Conservation (phyloP, 2,113 vertebrate genomes). For the Casuarius casuarius region DNA sequence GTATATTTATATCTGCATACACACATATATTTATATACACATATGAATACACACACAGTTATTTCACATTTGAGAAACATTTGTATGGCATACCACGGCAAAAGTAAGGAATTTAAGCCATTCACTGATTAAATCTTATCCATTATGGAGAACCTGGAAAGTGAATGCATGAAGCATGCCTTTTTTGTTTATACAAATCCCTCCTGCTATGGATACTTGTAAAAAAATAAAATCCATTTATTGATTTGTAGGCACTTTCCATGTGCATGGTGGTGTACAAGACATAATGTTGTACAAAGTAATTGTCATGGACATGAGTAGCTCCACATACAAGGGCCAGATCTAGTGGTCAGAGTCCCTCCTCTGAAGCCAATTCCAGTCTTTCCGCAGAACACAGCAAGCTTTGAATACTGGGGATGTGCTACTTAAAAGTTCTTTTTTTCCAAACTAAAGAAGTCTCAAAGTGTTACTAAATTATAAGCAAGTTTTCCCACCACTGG, state of each 20-base stretch:
- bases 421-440: neutral
- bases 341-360: neutral
- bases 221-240: neutral
- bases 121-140: neutral
- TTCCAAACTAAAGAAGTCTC: neutral
- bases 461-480: neutral
- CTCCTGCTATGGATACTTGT: neutral
- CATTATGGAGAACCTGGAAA: neutral
- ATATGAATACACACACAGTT: neutral
- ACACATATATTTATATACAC: neutral
- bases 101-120: neutral
- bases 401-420: neutral
- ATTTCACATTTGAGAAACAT: neutral
- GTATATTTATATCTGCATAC: neutral
- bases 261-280: neutral
- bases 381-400: neutral
- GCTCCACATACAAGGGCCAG: neutral
- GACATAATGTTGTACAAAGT: neutral
- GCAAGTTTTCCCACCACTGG: neutral
- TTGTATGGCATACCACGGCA: neutral
- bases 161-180: neutral
- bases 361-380: neutral
- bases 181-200: neutral
- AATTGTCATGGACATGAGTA: neutral
- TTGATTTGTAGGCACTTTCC: neutral